These are phyloP conservation scores for Xenentodon cancila DNA, from an alignment of 2,797 vertebrate genomes.

Conservation along the genomic window DNA sequence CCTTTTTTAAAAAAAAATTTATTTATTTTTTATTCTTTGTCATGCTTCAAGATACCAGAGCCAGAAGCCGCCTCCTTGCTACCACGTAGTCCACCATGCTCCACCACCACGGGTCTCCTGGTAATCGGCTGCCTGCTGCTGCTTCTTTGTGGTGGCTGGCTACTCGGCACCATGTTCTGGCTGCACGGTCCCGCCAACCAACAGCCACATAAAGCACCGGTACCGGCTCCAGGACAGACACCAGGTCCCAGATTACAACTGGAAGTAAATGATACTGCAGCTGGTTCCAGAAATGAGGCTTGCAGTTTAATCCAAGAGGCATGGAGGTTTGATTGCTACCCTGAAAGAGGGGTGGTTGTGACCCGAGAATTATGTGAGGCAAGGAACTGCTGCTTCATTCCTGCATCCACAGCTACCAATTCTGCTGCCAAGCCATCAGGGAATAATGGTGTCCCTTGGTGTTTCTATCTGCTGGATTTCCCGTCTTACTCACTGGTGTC, in stretches of 20 bases:
- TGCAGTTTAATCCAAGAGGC: slow-evolving; percentile 76
- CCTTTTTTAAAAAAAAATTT: neutral
- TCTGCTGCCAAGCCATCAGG: slow-evolving; percentile 4
- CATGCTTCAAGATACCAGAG: slow-evolving; percentile 56
- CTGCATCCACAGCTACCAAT: slow-evolving; percentile 20
- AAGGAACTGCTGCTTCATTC: slow-evolving; percentile 88
- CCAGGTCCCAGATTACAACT: neutral
- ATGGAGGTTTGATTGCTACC: slow-evolving; percentile 90
- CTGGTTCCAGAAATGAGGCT: slow-evolving; percentile 28
- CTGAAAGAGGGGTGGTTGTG: slow-evolving; percentile 81
- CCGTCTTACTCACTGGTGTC: slow-evolving; percentile 85
- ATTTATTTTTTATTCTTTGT: too few species aligned
- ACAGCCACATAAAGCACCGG: slow-evolving; percentile 47
- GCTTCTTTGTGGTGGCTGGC: slow-evolving; percentile 75
- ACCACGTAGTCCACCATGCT: slow-evolving; percentile 66
- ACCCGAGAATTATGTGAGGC: slow-evolving; percentile 85
- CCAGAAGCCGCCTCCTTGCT: slow-evolving; percentile 67
- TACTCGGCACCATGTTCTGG: slow-evolving; percentile 81
- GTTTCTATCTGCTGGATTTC: slow-evolving; percentile 87
- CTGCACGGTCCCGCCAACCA: slow-evolving; percentile 60
- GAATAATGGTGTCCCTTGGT: slow-evolving; percentile 85
- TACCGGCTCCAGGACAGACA: slow-evolving; percentile 32
- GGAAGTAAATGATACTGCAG: neutral
- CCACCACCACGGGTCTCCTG: slow-evolving; percentile 68
- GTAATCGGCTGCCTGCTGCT: slow-evolving; percentile 75